Evolutionary conservation across 2,888 invertebrate genomes (phyloP).

Genomic region (Clostera curtula): DNA sequence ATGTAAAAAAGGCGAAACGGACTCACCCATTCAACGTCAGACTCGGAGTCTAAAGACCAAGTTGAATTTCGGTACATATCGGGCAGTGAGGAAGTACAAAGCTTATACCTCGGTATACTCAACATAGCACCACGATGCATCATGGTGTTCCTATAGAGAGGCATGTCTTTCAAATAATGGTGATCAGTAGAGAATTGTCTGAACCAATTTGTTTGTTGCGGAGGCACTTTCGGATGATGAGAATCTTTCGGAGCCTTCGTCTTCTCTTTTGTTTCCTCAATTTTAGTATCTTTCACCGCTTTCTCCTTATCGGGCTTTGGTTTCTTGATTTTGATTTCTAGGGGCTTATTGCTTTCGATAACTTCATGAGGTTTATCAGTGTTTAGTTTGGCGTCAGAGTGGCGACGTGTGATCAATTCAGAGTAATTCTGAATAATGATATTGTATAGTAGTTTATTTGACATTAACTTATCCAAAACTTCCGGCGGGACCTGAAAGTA

Average conservation of each 20-base stretch:
- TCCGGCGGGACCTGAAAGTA: constrained; percentile 78
- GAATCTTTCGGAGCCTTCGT: constrained; percentile 11
- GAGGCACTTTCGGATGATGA: constrained; percentile 11
- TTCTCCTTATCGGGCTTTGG: constrained; percentile 12
- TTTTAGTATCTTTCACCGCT: constrained; percentile 12
- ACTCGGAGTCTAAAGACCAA: constrained; percentile 77
- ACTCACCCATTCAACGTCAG: constrained; percentile 82
- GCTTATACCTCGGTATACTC: constrained; percentile 84
- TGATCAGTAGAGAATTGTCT: constrained; percentile 76
- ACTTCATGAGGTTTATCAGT: constrained; percentile 26
- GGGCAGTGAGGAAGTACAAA: constrained; percentile 90
- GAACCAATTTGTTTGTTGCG: constrained; percentile 37
- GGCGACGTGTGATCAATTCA: constrained; percentile 74
- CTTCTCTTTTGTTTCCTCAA: constrained; percentile 15
- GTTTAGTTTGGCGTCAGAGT: constrained; percentile 74
- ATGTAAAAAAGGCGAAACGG: too few species aligned
- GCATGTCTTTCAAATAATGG: constrained; percentile 80
- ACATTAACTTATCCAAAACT: constrained; percentile 78
- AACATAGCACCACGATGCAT: constrained; percentile 91
- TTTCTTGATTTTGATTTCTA: constrained; percentile 35
- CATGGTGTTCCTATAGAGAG: constrained; percentile 84
- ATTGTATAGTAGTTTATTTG: constrained; percentile 78
- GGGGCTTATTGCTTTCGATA: too few species aligned
- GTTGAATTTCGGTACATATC: constrained; percentile 91
- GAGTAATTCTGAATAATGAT: constrained; percentile 83